Conservation (phyloP, 2,113 vertebrate species). For the Chaetorhynchus papuensis region DNA sequence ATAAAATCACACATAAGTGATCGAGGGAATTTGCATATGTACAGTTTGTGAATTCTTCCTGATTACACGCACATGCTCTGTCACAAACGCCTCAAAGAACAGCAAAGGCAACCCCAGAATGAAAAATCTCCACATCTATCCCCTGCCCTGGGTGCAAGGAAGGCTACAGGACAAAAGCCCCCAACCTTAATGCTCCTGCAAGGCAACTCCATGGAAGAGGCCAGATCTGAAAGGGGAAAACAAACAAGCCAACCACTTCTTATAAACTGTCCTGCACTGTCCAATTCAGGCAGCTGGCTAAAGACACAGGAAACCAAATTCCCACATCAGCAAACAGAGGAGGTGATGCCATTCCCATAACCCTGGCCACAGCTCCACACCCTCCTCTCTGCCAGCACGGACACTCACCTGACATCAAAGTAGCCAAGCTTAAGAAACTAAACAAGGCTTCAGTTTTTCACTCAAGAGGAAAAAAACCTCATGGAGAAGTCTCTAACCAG, state of each 20-base stretch:
- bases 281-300: background rate
- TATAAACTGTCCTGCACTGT: background rate
- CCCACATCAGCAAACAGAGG: background rate
- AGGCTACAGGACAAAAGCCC: background rate
- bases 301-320: background rate
- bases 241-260: background rate
- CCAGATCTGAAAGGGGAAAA: background rate
- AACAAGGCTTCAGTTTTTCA: background rate
- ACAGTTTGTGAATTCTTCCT: background rate
- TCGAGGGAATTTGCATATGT: constrained; percentile 8
- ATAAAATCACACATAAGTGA: background rate
- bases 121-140: background rate
- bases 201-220: background rate
- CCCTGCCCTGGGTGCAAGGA: background rate
- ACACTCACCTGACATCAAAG: background rate
- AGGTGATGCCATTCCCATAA: background rate
- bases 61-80: background rate
- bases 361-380: background rate
- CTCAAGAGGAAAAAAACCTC: background rate
- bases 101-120: background rate
- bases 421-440: background rate
- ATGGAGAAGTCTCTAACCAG: background rate
- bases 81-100: background rate
- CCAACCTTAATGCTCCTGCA: background rate
- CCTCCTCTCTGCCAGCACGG: fast-evolving